Base-by-base conservation (phyloP, 1,140 invertebrate genomes). In the Asobara japonica region DNA sequence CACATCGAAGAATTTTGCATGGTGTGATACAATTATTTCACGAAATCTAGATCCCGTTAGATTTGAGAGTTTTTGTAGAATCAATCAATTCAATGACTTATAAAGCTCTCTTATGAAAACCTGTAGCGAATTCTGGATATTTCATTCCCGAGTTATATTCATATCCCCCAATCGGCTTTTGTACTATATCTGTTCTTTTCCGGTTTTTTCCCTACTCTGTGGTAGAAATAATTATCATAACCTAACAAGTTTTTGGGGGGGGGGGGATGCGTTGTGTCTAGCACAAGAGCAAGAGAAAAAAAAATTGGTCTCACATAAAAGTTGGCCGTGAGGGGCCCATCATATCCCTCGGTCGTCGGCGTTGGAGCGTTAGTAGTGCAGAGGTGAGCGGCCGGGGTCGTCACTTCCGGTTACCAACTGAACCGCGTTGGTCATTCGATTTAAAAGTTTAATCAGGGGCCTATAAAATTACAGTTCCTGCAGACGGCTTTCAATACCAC, bases 361-460 rank as follows among this genome's bases (percentile, higher is more conserved):
- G 80, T 71, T 72, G 72, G 77, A 82, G 78, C 80, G 79, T 83
- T 83, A 82, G 80, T 84, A 84, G 86, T 88, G 84, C 86, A 87
- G 85, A 88, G 86, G 86, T 88, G 85, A 88, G 81, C 80, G 84
- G 68, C 79, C 79, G 81, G 78, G 86, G 86, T 87, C 86, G 84
- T 80, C 80, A 86, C 82, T 87, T 88, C 86, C 86, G 86, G 78
- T 83, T 82, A 81, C 82, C 82, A 83, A 85, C 77, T 79, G 79
- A 83, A 79, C 80, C 79, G 82, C 81, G 78, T 81, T 82, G 80
- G 79, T 78, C 82, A 77, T 84, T 83, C 73, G 83, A 88, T 88
- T 87, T 88, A 86, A 85, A 88, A 88, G 86, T 87, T 88, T 87
- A 88, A 88, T 88, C 86, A 83, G 81, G 69, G 78, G 74, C 79